Percentiles rank a stretch among this genome's conserved stretches.
Conservation (phyloP, 2,113 vertebrate genomes). For the Malurus elegans region DNA sequence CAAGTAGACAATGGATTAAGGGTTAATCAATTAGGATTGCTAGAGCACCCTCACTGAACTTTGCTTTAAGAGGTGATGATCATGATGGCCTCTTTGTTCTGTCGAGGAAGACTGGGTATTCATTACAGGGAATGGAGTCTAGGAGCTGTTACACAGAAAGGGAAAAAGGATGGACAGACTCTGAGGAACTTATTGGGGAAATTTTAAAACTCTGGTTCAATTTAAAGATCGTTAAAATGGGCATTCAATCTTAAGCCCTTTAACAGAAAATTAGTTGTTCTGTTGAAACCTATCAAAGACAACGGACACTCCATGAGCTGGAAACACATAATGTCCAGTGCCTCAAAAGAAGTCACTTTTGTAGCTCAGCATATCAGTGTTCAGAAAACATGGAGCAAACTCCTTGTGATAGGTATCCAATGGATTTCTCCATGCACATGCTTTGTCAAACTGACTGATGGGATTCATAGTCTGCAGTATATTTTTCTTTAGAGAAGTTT, state of each 20-base stretch:
- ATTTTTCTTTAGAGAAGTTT: background rate
- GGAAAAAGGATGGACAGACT: background rate
- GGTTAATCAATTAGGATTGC: background rate
- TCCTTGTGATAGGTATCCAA: background rate
- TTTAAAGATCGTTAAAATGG: background rate
- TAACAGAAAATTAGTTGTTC: background rate
- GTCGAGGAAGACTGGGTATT: background rate
- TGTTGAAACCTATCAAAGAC: background rate
- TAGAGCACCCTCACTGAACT: background rate
- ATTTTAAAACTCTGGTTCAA: background rate
- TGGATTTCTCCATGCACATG: background rate
- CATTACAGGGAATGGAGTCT: background rate
- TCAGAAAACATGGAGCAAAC: background rate
- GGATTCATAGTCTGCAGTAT: background rate
- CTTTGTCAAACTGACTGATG: background rate
- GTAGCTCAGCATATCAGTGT: background rate
- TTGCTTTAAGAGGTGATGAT: background rate
- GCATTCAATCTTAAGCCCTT: background rate
- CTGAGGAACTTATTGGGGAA: background rate
- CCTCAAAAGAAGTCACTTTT: background rate
- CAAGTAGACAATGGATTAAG: background rate
- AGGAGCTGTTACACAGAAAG: background rate
- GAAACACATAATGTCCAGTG: background rate
- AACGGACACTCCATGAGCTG: background rate
- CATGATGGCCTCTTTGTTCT: background rate